Conservation (phyloP, 2,888 invertebrate species). For the Synergus japonicus region DNA sequence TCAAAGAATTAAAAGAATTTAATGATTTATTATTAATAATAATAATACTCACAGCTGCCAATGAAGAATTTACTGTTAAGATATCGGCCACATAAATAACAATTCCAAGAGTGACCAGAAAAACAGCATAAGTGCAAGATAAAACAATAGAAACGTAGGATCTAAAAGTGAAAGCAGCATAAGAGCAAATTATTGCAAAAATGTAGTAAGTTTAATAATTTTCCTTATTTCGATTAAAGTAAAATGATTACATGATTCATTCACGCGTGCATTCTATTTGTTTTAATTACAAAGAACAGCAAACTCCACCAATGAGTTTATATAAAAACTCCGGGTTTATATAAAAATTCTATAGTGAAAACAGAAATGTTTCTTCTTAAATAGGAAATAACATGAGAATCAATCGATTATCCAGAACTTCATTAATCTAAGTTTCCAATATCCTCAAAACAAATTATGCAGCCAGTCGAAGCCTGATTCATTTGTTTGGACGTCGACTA, state of each 20-base stretch:
- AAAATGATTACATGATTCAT: too few species aligned
- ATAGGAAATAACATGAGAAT: background rate
- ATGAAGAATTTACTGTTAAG: background rate
- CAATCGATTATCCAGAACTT: background rate
- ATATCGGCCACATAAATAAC: background rate
- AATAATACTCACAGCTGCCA: background rate
- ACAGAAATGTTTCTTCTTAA: background rate
- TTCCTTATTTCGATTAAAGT: too few species aligned
- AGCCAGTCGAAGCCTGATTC: constrained; percentile 24
- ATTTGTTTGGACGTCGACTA: constrained; percentile 16
- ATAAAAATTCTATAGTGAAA: too few species aligned
- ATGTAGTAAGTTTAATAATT: background rate
- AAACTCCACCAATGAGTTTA: too few species aligned
- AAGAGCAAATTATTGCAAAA: background rate
- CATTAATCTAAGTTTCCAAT: background rate
- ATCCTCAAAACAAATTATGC: constrained; percentile 14
- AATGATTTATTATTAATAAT: background rate
- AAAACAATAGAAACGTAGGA: background rate
- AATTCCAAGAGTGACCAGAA: background rate
- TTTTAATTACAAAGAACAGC: too few species aligned
- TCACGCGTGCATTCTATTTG: too few species aligned
- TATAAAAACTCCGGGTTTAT: too few species aligned
- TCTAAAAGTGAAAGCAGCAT: background rate
- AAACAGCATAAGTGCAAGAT: background rate
- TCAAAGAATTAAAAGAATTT: too few species aligned